A percentile compares a stretch with the other conserved stretches of the same genome.
phyloP scores from a whole-genome alignment of 2,113 vertebrate species.

The Rostratula benghalensis region DNA sequence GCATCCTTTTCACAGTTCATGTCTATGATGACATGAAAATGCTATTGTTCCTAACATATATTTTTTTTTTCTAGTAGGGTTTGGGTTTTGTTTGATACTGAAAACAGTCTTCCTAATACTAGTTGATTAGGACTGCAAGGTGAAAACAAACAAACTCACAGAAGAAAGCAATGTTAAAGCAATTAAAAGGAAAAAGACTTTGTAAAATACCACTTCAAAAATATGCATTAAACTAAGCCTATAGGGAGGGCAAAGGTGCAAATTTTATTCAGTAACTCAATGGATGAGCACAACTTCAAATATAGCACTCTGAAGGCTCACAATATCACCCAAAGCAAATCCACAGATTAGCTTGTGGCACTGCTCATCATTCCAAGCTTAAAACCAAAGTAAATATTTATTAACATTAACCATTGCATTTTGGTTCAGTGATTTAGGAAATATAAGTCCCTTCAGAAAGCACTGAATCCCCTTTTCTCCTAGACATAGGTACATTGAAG shows the following conservation, averaged over 20 bases:
- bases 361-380: not conserved
- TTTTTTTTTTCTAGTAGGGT: not conserved
- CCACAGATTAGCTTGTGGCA: not conserved
- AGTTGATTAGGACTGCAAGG: not conserved
- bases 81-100: not conserved
- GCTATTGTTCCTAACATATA: not conserved
- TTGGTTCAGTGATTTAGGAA: not conserved
- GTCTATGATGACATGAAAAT: not conserved
- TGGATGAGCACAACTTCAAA: not conserved
- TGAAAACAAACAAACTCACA: not conserved
- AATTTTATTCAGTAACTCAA: slow-evolving; percentile 9
- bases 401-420: not conserved
- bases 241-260: not conserved
- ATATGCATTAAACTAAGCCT: not conserved
- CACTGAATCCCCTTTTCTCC: not conserved
- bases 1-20: not conserved
- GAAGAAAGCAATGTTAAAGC: not conserved
- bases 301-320: not conserved
- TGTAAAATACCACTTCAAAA: not conserved
- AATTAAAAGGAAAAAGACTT: not conserved
- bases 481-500: not conserved
- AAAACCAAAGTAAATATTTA: slow-evolving; percentile 11
- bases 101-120: not conserved
- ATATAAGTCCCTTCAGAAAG: not conserved
- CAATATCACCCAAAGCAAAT: not conserved